These are phyloP conservation scores for Sapajus apella DNA, from an alignment of 2,113 vertebrate species.

Conservation along the genomic window DNA sequence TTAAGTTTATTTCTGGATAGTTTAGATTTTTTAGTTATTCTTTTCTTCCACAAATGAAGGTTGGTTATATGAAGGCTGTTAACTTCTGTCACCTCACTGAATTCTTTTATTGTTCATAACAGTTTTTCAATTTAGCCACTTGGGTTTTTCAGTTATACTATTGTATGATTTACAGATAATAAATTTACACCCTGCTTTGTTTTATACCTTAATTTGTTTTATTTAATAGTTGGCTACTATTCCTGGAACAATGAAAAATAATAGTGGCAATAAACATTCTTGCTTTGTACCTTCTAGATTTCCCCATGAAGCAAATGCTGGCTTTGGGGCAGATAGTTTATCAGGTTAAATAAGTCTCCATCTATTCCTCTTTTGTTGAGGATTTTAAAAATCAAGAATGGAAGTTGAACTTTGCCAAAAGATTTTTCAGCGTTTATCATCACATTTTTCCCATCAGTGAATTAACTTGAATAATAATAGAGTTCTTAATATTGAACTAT, in stretches of 20 bases:
- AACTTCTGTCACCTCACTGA: not conserved
- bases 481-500: not conserved
- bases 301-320: not conserved
- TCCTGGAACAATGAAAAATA: not conserved
- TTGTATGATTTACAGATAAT: not conserved
- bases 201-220: conserved; percentile 43
- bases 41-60: not conserved
- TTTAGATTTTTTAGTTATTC: not conserved
- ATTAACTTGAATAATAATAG: not conserved
- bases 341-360: conserved; percentile 5
- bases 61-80: not conserved
- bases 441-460: not conserved
- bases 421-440: not conserved
- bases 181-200: not conserved
- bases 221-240: not conserved
- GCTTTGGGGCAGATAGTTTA: not conserved
- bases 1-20: not conserved
- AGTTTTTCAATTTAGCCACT: not conserved
- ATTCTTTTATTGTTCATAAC: not conserved
- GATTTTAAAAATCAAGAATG: conserved; percentile 5
- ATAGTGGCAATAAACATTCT: not conserved
- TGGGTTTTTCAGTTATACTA: not conserved
- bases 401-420: conserved; percentile 27
- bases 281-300: not conserved
- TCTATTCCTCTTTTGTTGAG: conserved; percentile 1